Evolutionary conservation across 2,888 invertebrate species (phyloP), one percentile per base, ranked within the genome.

Genomic region (Aricia artaxerxes): DNA sequence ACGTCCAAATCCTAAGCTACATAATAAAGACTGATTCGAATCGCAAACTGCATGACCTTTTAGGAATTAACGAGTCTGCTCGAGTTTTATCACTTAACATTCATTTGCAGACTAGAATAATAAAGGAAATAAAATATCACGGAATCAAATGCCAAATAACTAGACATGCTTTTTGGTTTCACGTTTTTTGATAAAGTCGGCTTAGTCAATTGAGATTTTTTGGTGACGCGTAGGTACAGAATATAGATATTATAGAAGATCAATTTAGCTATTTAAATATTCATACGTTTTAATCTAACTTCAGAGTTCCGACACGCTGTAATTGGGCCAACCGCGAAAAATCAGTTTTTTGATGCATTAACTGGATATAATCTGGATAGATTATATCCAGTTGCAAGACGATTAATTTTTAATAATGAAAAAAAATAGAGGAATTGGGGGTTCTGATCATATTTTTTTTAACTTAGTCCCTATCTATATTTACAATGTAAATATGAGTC

Each of bases 71-170:
- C 69, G 69, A 69, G 69, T 69, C 69, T 69, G 13, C 69, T 38
- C 69, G 69, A 69, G 69, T 69, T 69, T 69, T 69, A 69, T 69
- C 69, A 69, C 69, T 69, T 38, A 69, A 69, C 69, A 69, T 69
- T 69, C 13, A 69, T 69, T 69, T 69, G 9, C 69, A 35, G 69
- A 69, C 35, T 69, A 69, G 5, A 69, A 69, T 35, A 69, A 69
- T 69, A 69, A 35, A 69, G 69, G 69, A 69, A 69, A 69, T 69
- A 69, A 69, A 69, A 69, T 69, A 69, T 69, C 69, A 35, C 69
- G 69, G 69, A 69, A 38, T 13, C 13, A 69, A 69, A 69, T 69
- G 69, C 69, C 69, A 69, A 35, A 31, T 11, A n/a, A 7, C 24
- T 24, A 64, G 11, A 9, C 31, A 9, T 11, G 24, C 31, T 9